Evolutionary conservation across 2,888 invertebrate genomes (phyloP), one percentile per base, ranked within the genome.

Genomic region (Creontiades dilutus): DNA sequence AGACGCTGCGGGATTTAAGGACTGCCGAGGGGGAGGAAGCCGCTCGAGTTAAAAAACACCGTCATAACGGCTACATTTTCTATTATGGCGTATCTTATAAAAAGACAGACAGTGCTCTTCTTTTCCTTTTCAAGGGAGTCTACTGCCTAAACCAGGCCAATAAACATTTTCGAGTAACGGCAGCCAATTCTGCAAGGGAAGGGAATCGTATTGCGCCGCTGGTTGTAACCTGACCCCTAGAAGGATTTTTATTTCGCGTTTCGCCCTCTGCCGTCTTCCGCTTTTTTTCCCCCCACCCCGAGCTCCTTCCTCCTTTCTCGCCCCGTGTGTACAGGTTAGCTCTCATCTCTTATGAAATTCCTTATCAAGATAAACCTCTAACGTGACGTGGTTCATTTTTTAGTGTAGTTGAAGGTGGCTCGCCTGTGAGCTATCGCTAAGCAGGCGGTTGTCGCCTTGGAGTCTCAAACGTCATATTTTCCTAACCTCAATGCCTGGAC

Each of bases 271-370:
- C 78, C 19, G 13, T 19, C 14, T 78, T 46, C 37, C n/a, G 46
- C 19, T 78, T 76, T 76, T 76, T 78, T 16, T 78, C 78, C 19
- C n/a, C n/a, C n/a, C n/a, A n/a, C n/a, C n/a, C 78, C 14, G 46
- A 47, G 46, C 46, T 46, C 78, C 46, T 47, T 47, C 16, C 16
- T 46, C 37, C 19, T 47, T 19, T 78, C 14, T 46, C 16, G 16
- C 19, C 19, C 19, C 78, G 37, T 19, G 46, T 16, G 78, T 13
- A 37, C 2, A 78, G 78, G 78, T 37, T 27, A 11, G 57, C 46
- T 57, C 85, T 85, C 61, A 85, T 85, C 85, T 85, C 85, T 84
- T 84, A 85, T 85, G 85, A 85, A 85, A 57, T 85, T 61, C 85
- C 85, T 85, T 85, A 85, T 85, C 85, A 85, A 85, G 61, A 85